Evolutionary conservation across 2,797 vertebrate species (phyloP).

Genomic region (Hemitrygon akajei): DNA sequence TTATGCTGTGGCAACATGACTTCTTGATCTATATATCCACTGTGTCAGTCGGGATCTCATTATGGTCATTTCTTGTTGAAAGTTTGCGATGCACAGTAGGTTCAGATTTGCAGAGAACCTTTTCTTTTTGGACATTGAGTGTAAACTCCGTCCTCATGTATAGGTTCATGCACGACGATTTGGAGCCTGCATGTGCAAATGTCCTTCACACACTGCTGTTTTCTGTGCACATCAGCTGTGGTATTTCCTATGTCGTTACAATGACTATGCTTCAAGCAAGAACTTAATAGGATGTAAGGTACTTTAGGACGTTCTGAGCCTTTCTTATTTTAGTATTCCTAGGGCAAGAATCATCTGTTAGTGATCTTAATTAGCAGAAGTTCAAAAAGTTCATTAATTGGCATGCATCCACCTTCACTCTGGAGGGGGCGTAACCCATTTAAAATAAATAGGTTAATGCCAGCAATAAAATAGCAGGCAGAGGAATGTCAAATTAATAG

Average conservation of each 20-base stretch:
- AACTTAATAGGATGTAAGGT: neutral
- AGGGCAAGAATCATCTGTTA: neutral
- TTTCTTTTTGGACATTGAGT: too few relatives aligned
- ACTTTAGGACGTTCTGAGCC: neutral
- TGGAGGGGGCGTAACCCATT: neutral
- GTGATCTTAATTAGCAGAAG: too few relatives aligned
- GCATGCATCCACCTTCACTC: neutral
- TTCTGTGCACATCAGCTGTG: neutral
- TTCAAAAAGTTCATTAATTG: neutral
- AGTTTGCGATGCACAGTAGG: too few relatives aligned
- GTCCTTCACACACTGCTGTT: neutral
- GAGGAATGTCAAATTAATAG: conserved; percentile 2
- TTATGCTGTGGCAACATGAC: too few relatives aligned
- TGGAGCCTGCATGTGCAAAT: too few relatives aligned
- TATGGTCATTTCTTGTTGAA: too few relatives aligned
- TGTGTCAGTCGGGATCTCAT: too few relatives aligned
- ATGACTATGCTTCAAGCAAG: neutral
- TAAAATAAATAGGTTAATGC: neutral
- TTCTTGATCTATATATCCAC: too few relatives aligned
- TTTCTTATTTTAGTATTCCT: neutral
- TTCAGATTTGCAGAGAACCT: too few relatives aligned
- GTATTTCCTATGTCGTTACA: neutral
- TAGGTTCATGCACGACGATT: too few relatives aligned
- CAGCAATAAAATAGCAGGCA: neutral
- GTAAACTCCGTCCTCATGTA: too few relatives aligned